Conservation (phyloP, 1,140 invertebrate genomes). For the Drosophila leontia region DNA sequence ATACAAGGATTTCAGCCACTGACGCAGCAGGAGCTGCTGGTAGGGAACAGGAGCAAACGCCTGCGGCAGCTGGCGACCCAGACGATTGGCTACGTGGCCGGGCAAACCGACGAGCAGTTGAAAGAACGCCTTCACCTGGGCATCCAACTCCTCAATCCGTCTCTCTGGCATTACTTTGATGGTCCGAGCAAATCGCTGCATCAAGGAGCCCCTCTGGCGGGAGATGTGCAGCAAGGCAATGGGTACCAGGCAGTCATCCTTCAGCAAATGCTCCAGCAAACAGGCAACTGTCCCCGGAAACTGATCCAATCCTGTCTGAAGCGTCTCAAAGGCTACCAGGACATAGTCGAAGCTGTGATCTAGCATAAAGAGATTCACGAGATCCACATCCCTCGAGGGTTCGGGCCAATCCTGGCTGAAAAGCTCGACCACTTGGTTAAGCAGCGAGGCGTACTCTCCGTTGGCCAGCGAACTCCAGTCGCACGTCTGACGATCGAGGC, state of each 20-base stretch:
- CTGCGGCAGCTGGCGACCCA: slow-evolving; percentile 86
- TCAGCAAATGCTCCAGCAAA: slow-evolving; percentile 49
- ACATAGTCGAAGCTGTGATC: slow-evolving; percentile 66
- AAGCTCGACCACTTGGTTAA: slow-evolving; percentile 85
- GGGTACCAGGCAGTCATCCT: slow-evolving; percentile 60
- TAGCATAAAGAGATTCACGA: slow-evolving; percentile 77
- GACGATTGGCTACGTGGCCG: slow-evolving; percentile 88
- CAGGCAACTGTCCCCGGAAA: slow-evolving; percentile 19
- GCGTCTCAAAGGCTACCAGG: slow-evolving; percentile 51
- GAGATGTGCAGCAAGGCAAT: slow-evolving; percentile 62
- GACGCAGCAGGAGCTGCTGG: slow-evolving; percentile 87
- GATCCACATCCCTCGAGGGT: slow-evolving; percentile 24
- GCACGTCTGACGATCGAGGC: slow-evolving; percentile 79
- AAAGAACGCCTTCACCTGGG: slow-evolving; percentile 84
- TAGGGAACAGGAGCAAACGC: slow-evolving; percentile 87
- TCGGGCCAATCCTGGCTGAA: slow-evolving; percentile 87
- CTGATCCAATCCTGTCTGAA: slow-evolving; percentile 43
- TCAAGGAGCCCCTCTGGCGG: slow-evolving; percentile 44
- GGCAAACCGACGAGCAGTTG: slow-evolving; percentile 89
- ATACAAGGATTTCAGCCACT: slow-evolving; percentile 87
- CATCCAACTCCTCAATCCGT: slow-evolving; percentile 60
- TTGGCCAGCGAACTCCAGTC: slow-evolving; percentile 84
- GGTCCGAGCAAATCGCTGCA: slow-evolving; percentile 56
- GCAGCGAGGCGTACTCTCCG: slow-evolving; percentile 84
- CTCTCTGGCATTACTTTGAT: slow-evolving; percentile 61